phyloP scores from a whole-genome alignment of 2,888 invertebrate genomes.

The Oasisia sp. region DNA sequence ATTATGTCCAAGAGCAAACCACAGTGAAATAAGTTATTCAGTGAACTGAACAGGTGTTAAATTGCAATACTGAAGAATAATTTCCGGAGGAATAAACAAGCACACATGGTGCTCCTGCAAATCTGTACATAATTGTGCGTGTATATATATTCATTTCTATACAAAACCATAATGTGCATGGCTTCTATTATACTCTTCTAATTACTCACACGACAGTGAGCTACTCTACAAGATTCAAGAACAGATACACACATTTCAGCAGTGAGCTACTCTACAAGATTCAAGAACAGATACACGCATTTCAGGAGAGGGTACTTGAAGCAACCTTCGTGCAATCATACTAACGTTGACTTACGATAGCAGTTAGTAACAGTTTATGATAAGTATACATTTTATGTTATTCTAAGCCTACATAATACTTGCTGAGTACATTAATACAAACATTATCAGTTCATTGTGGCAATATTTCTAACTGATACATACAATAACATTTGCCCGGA shows the following conservation, averaged over 20 bases:
- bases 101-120: background rate
- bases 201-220: background rate
- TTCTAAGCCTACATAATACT: background rate
- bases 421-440: background rate
- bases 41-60: no score
- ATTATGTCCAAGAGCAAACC: background rate
- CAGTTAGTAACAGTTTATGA: background rate
- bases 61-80: background rate
- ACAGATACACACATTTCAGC: background rate
- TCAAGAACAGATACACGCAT: background rate
- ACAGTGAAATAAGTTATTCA: background rate
- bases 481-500: background rate
- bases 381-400: background rate
- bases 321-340: background rate
- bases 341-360: background rate
- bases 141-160: background rate
- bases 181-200: background rate
- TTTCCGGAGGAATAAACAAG: background rate
- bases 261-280: background rate
- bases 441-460: background rate
- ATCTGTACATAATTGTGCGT: constrained; percentile 10
- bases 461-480: background rate
- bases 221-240: background rate
- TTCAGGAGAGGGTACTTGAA: background rate
- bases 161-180: background rate